Percentiles rank a stretch among this genome's conserved stretches.
Evolutionary conservation across 2,888 invertebrate genomes (phyloP).

Genomic region (Heliconius cydno): DNA sequence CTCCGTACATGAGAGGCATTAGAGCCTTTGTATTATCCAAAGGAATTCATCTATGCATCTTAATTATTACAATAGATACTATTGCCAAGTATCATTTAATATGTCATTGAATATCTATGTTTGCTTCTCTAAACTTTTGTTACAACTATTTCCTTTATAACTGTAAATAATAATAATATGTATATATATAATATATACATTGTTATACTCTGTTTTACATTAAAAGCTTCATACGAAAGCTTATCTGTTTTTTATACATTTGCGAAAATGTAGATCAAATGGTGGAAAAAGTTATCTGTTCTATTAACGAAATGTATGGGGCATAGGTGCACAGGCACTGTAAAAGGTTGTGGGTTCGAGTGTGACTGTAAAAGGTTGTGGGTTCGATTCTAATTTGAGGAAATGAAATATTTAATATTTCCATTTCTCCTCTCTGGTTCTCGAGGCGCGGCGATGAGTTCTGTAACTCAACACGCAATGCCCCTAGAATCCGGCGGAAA

Average conservation of each 20-base stretch:
- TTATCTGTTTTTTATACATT: neutral
- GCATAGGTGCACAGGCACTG: too few species aligned
- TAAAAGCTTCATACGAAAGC: neutral
- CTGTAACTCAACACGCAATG: too few species aligned
- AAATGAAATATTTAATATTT: too few species aligned
- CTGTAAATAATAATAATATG: neutral
- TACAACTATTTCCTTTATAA: neutral
- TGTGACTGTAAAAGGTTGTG: too few species aligned
- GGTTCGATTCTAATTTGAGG: too few species aligned
- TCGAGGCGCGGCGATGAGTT: too few species aligned
- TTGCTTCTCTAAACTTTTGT: neutral
- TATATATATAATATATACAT: neutral
- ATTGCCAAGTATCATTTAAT: constrained; percentile 23
- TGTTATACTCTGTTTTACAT: neutral
- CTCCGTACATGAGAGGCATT: constrained; percentile 32
- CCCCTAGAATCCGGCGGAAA: too few species aligned
- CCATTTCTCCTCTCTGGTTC: too few species aligned
- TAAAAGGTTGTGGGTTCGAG: too few species aligned
- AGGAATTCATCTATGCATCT: constrained; percentile 39
- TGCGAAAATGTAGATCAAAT: neutral
- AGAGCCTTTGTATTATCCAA: constrained; percentile 32
- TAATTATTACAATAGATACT: constrained; percentile 31
- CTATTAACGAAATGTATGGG: neutral
- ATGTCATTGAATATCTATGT: constrained; percentile 7
- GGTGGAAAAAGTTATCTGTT: neutral